Evolutionary conservation across 2,888 invertebrate species (phyloP), one percentile per base, ranked within the genome.

Genomic region (Eupeodes luniger): DNA sequence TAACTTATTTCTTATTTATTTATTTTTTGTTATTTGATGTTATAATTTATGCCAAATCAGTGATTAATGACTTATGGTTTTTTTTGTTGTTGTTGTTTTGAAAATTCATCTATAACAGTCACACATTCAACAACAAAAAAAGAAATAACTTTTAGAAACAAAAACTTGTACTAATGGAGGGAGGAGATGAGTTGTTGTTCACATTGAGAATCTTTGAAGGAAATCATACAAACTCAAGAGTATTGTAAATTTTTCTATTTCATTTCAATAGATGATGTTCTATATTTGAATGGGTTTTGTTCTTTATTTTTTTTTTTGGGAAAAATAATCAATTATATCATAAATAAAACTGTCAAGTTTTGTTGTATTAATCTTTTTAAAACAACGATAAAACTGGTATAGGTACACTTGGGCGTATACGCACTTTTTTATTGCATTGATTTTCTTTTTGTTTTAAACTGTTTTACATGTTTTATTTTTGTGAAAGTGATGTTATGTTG

Each of bases 11-110:
- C 40, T 27, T 40, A 5, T 51, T 51, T 12, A 14, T 51, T 51
- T 51, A 5, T n/a, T 61, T 16, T 62, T 10, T 27, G 27, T 27
- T 27, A 27, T 3, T 4, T 40, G 16, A 10, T 62, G 16, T 16
- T 59, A 14, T 79, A 75, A 79, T 74, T 75, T 62, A 62, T 75
- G 67, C 61, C 64, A 62, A 69, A 61, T 49, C 27, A 34, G 61
- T 84, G 74, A 79, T 75, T 83, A 74, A 79, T 72, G 78, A 53
- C 51, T n/a, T 4, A 3, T 40, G 59, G 16, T 34, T 44, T 34
- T 55, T 40, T 59, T 27, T 57, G 19, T 19, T 19, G 19, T 19
- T 19, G 53, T n/a, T 49, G 40, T 66, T 61, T 61, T 11, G 0
- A 40, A 5, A 61, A n/a, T n/a, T 9, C 16, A 62, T 62, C 16